These are phyloP conservation scores for Corvus moneduloides DNA, from an alignment of 2,113 vertebrate species.

Conservation along the genomic window DNA sequence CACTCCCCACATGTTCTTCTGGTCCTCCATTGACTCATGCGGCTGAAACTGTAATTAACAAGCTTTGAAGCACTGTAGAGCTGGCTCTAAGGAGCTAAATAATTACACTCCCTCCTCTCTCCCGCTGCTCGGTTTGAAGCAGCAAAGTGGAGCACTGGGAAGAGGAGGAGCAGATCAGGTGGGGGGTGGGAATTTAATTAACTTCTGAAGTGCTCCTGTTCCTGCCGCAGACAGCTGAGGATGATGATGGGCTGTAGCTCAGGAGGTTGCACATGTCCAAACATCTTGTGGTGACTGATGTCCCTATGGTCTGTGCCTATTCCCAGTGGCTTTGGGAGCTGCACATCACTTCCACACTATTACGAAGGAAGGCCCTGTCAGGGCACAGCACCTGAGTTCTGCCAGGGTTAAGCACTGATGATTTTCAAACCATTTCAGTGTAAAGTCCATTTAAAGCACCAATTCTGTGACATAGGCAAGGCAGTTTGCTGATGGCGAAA, in stretches of 20 bases:
- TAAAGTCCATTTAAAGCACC: neutral
- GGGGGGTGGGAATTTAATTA: constrained; percentile 39
- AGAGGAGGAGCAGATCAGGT: constrained; percentile 19
- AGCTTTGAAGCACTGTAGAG: constrained; percentile 39
- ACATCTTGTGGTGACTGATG: accelerated
- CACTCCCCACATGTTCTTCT: neutral
- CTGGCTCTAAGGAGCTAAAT: constrained; percentile 43
- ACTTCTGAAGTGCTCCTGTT: neutral
- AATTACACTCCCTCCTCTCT: constrained; percentile 49
- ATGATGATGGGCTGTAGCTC: neutral
- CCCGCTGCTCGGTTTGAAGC: neutral
- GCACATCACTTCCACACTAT: accelerated
- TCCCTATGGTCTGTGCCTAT: neutral
- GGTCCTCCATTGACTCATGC: neutral
- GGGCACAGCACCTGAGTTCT: neutral
- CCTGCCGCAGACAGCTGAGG: neutral
- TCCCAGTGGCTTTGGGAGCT: neutral
- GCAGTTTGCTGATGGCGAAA: neutral
- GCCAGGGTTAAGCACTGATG: neutral
- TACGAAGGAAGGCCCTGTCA: accelerated
- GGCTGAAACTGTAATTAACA: constrained; percentile 50
- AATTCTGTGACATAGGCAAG: neutral
- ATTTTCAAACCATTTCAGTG: neutral
- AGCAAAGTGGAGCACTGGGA: constrained; percentile 7
- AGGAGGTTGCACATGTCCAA: neutral